These are phyloP conservation scores for Agrochola macilenta DNA, from an alignment of 2,888 invertebrate genomes.

Conservation along the genomic window DNA sequence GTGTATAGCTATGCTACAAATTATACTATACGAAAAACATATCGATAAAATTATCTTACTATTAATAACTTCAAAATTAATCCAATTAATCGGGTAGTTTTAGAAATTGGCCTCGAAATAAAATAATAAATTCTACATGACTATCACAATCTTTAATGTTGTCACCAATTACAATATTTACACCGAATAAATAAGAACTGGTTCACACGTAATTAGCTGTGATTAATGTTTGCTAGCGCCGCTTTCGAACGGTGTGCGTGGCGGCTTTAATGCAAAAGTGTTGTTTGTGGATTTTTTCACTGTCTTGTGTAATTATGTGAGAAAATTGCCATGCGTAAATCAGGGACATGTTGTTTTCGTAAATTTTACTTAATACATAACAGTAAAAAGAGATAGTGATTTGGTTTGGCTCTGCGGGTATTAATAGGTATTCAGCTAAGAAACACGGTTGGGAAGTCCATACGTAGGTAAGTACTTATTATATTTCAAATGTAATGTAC, in stretches of 20 bases:
- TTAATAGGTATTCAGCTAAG: neutral
- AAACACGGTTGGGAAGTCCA: too few relatives aligned
- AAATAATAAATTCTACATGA: constrained; percentile 39
- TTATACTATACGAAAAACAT: neutral
- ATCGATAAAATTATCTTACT: neutral
- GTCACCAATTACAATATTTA: constrained; percentile 54
- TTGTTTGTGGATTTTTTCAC: constrained; percentile 31
- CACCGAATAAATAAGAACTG: constrained; percentile 52
- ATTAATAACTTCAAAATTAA: constrained; percentile 15
- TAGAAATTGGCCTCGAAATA: constrained; percentile 56
- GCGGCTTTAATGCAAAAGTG: constrained; percentile 48
- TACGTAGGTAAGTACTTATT: too few relatives aligned
- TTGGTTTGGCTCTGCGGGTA: neutral
- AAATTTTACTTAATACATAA: neutral
- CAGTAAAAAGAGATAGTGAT: neutral
- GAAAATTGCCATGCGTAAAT: constrained; percentile 22
- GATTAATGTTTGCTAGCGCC: constrained; percentile 52
- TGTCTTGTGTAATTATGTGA: constrained; percentile 27
- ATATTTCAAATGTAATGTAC: too few relatives aligned
- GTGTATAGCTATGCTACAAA: neutral
- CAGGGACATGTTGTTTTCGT: constrained; percentile 12
- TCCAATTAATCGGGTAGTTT: constrained; percentile 34
- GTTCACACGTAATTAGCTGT: constrained; percentile 58
- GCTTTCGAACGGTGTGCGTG: constrained; percentile 31
- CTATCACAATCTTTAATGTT: constrained; percentile 49